Base-by-base conservation (phyloP, 2,888 invertebrate species). In the Odontothrips loti region DNA sequence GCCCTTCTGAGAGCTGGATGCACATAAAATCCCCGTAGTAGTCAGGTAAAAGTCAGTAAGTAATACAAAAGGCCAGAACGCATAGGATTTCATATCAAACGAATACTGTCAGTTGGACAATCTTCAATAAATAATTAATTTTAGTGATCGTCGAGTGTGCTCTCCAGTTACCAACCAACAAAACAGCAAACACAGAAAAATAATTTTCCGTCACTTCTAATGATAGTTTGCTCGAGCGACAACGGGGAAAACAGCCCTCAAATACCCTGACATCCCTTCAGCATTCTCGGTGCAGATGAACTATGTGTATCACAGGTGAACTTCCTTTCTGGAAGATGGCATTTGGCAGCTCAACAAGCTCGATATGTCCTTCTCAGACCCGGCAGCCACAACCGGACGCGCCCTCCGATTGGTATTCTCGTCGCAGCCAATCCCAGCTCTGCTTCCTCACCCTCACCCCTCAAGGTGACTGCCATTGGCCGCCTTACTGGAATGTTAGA, bases 271-370 rank as follows among this genome's bases (percentile, higher is more conserved):
- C 68, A 27, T 75, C 27, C 68, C 68, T 27, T 27, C n/a, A 27
- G 12, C 12, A 23, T 27, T 27, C 12, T 6, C 58, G 20, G n/a
- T 20, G 58, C 68, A 27, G 12, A 8, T 27, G 23, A 75, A 27
- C 68, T 75, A 75, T 23, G 27, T 75, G 68, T 75, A 75, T 75
- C 68, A 75, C 68, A 75, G 68, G 68, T 75, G 23, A 75, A 75
- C 68, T 75, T 75, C 68, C 68, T 75, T 27, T 75, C 27, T 12
- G 68, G 68, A 75, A 75, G 27, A 27, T 27, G 68, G 68, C 68
- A 75, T 58, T 58, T 58, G 34, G 34, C 34, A 43, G 34, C 34
- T 43, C 3, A 6, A 43, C 34, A 43, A 43, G 34, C 34, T 43
- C 34, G 34, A 43, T n/a, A n/a, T 6, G 34, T 43, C 34, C 34